These are phyloP conservation scores for Alethe castanea DNA, from an alignment of 2,113 vertebrate species.

Conservation along the genomic window DNA sequence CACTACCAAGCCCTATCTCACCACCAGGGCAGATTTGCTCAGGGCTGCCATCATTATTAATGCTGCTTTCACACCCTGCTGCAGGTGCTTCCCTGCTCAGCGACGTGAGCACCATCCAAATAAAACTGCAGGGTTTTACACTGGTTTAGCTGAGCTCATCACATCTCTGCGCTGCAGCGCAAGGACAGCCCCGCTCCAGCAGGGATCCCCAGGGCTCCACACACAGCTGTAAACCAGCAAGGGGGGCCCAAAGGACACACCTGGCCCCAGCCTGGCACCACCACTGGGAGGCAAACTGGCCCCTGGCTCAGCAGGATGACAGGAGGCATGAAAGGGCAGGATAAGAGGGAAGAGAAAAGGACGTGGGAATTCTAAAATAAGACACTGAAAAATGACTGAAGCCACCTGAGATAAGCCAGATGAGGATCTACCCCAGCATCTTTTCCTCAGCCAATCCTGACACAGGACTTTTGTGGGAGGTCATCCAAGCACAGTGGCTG, in stretches of 20 bases:
- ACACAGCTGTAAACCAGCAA: neutral
- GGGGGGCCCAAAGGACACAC: neutral
- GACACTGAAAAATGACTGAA: neutral
- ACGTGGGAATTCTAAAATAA: neutral
- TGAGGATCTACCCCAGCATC: neutral
- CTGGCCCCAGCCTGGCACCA: neutral
- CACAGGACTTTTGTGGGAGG: neutral
- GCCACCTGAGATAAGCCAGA: neutral
- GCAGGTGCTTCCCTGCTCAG: slow-evolving; percentile 25
- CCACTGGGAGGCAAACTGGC: neutral
- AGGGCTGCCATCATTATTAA: neutral
- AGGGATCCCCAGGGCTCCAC: neutral
- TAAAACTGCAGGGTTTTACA: neutral
- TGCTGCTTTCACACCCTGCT: neutral
- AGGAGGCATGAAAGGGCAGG: neutral
- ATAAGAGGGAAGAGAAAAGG: neutral
- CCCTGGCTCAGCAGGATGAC: neutral
- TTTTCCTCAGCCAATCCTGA: neutral
- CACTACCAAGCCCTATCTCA: neutral
- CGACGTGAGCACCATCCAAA: slow-evolving; percentile 23
- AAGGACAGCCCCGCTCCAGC: neutral
- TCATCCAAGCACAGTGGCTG: neutral
- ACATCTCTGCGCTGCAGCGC: neutral
- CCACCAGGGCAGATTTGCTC: neutral
- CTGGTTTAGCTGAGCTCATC: neutral